These are phyloP conservation scores for Enteromius radiatus DNA, from an alignment of 2,797 vertebrate genomes.

Conservation along the genomic window DNA sequence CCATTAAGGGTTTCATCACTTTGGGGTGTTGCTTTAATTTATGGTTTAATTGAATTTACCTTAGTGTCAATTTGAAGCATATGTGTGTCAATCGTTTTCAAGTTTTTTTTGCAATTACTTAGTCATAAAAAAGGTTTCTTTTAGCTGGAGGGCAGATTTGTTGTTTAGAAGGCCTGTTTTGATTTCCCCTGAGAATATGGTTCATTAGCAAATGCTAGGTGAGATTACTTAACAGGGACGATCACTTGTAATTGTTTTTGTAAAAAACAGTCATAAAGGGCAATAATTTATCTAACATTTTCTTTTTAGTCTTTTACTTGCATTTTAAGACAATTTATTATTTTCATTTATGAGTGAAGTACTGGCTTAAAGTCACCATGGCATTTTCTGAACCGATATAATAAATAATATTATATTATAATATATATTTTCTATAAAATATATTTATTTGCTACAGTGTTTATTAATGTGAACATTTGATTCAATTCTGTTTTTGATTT, in stretches of 20 bases:
- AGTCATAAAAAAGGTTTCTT: constrained; percentile 53
- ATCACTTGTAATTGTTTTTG: background rate
- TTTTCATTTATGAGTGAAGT: background rate
- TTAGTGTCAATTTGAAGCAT: constrained; percentile 34
- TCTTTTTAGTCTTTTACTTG: background rate
- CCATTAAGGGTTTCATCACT: constrained; percentile 35
- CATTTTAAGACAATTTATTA: background rate
- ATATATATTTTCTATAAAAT: no score
- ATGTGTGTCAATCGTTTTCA: constrained; percentile 34
- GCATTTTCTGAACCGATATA: no score
- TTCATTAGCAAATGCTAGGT: constrained; percentile 44
- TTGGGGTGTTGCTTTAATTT: constrained; percentile 26
- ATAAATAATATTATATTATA: no score
- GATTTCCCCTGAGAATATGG: constrained; percentile 55
- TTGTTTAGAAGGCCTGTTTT: constrained; percentile 45
- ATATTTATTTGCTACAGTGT: no score
- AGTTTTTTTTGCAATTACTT: constrained; percentile 45
- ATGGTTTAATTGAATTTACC: constrained; percentile 28
- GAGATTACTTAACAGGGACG: constrained; percentile 5
- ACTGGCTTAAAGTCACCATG: background rate
- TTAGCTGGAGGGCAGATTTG: constrained; percentile 44
- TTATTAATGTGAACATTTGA: no score
- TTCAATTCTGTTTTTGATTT: no score
- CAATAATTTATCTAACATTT: background rate
- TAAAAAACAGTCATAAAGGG: constrained; percentile 15